Conservation (phyloP, 2,888 invertebrate species). For the Gibbula magus region DNA sequence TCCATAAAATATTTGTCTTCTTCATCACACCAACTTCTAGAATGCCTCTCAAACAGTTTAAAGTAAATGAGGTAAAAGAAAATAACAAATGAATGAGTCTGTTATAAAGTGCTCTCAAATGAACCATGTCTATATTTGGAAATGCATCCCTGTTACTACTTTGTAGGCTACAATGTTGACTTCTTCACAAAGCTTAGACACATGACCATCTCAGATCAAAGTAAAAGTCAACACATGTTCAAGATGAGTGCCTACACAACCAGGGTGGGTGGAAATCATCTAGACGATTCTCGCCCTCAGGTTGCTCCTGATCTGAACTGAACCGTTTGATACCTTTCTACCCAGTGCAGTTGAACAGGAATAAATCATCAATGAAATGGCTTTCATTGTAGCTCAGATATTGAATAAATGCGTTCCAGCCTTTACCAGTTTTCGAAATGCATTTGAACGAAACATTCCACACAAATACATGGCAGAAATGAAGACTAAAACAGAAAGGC, state of each 20-base stretch:
- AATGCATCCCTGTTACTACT: constrained; percentile 40
- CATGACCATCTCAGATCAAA: constrained; percentile 34
- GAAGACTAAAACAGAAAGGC: constrained; percentile 17
- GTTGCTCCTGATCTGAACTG: constrained; percentile 4
- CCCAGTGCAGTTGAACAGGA: constrained; percentile 14
- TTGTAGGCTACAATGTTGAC: constrained; percentile 45
- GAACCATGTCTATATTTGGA: too few species aligned
- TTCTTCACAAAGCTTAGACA: constrained; percentile 35
- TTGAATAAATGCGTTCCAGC: constrained; percentile 21
- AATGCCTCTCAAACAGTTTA: too few species aligned
- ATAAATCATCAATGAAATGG: constrained; percentile 1
- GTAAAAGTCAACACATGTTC: background rate
- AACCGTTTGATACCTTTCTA: constrained; percentile 21
- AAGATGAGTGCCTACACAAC: constrained; percentile 36
- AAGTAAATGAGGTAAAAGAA: too few species aligned
- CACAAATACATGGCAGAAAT: constrained; percentile 29
- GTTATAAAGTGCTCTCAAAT: too few species aligned
- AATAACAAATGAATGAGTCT: too few species aligned
- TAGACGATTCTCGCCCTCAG: constrained; percentile 31
- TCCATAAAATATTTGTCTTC: too few species aligned
- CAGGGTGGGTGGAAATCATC: constrained; percentile 30
- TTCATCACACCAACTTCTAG: too few species aligned
- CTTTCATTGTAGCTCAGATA: constrained; percentile 14
- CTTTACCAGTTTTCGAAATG: background rate
- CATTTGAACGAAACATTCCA: constrained; percentile 18